Evolutionary conservation across 2,113 vertebrate species (phyloP), one percentile per base, ranked within the genome.

Genomic region (Siniperca chuatsi): DNA sequence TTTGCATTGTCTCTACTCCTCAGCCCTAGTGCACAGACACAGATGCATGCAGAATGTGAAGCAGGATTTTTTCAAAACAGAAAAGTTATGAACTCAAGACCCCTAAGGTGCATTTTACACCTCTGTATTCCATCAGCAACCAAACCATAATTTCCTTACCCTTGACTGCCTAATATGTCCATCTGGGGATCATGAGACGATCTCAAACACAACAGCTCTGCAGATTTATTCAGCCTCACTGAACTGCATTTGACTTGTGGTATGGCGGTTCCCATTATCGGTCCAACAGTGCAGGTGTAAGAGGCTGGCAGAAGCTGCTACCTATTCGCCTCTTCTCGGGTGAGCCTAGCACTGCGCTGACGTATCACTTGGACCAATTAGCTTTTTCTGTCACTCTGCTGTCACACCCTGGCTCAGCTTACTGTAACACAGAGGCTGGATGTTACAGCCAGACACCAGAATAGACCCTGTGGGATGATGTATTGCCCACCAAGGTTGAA

Each of bases 281-380:
- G 72, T 84, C 81, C 81, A 80, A 75, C 76, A 79, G 81, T 78
- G 81, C 60, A 88, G 62, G 87, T 85, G 62, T 81, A 79, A 85
- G 62, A 79, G 76, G 65, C 55, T 79, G 71, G 71, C 77, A 83
- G 83, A 82, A 87, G 73, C 52, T 50, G 66, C 62, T 79, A 25
- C 77, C 82, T 76, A 20, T 80, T 81, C 57, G 16, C 75, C 29
- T 11, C 72, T 64, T 76, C 88, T 81, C 82, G 11, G 57, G 65
- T 89, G 87, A 79, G 75, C 81, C 50, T 13, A 25, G 61, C 87
- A 42, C 46, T 8, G 44, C 42, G n/a, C 78, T 76, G 83, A 87
- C 85, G 88, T 70, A 78, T 85, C 87, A 88, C 67, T 77, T 85
- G 67, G 62, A 74, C 87, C 89, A 90, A 90, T 92, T 89, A 90